phyloP scores from a whole-genome alignment of 2,113 vertebrate species.

The Brachionichthys hirsutus region DNA sequence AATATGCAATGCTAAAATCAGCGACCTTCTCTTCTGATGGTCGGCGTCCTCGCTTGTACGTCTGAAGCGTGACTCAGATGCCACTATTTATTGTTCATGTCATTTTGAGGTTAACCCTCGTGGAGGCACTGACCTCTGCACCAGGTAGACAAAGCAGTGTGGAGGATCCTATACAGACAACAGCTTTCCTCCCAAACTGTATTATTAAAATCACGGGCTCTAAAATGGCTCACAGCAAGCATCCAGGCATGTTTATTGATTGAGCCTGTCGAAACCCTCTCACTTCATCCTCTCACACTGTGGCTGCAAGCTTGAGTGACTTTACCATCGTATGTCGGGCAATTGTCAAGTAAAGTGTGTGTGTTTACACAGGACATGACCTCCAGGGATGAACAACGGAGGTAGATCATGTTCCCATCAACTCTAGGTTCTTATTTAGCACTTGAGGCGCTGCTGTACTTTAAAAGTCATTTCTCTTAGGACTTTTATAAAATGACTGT shows the following conservation, averaged over 20 bases:
- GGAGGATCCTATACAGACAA: constrained; percentile 7
- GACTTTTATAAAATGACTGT: no score
- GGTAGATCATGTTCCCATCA: neutral
- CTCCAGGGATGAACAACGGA: constrained; percentile 21
- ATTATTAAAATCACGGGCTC: constrained; percentile 45
- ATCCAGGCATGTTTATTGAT: constrained; percentile 53
- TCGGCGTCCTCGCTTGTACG: no score
- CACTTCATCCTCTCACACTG: constrained; percentile 32
- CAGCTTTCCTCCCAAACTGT: constrained; percentile 27
- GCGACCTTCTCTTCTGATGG: no score
- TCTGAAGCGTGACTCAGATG: no score
- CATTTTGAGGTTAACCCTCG: no score
- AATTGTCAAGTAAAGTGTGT: constrained; percentile 31
- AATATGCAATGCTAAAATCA: no score
- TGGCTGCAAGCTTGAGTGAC: constrained; percentile 43
- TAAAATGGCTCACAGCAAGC: constrained; percentile 49
- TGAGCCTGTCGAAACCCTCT: constrained; percentile 45
- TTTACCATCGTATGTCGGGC: constrained; percentile 41
- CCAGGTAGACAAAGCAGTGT: constrained; percentile 13
- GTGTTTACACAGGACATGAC: constrained; percentile 55
- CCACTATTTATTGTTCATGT: no score
- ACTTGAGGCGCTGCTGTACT: no score
- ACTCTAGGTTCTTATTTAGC: no score
- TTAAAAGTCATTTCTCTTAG: no score
- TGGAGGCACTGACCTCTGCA: no score